These are phyloP conservation scores for Scaptomyza tumidula DNA, from an alignment of 2,888 invertebrate genomes.

Conservation along the genomic window DNA sequence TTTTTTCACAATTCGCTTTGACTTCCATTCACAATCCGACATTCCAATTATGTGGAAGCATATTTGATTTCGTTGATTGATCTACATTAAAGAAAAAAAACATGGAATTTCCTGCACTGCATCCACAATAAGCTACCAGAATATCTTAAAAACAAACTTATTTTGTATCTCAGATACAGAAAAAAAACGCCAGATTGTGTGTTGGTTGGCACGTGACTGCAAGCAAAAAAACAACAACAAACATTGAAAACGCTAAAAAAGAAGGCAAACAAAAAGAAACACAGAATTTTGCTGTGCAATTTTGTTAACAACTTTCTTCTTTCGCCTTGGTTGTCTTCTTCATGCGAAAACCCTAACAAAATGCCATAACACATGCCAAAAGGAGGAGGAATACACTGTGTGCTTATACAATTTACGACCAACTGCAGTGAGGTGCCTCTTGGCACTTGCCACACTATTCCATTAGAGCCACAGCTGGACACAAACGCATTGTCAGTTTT, in stretches of 20 bases:
- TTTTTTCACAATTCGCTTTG: constrained; percentile 1
- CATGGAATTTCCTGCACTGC: constrained; percentile 26
- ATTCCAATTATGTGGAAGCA: constrained; percentile 27
- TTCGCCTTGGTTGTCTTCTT: constrained; percentile 23
- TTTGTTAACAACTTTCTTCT: constrained; percentile 61
- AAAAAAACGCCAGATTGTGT: constrained; percentile 34
- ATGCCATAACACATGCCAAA: constrained; percentile 45
- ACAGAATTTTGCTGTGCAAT: constrained; percentile 38
- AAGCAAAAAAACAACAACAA: constrained; percentile 21
- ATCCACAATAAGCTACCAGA: constrained; percentile 47
- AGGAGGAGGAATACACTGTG: constrained; percentile 18
- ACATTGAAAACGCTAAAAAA: constrained; percentile 1
- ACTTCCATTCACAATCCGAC: constrained; percentile 7
- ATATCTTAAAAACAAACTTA: constrained; percentile 14
- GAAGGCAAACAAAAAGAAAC: constrained; percentile 12
- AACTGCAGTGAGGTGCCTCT: constrained; percentile 53
- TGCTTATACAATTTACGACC: constrained; percentile 67
- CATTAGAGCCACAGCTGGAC: neutral
- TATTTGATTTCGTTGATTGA: constrained; percentile 50
- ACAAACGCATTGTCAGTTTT: constrained; percentile 44
- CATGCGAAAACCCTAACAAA: constrained; percentile 38
- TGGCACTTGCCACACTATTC: neutral
- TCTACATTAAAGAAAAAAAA: constrained; percentile 17
- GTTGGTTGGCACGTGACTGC: constrained; percentile 67
- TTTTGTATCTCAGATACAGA: constrained; percentile 21